phyloP scores from a whole-genome alignment of 2,888 invertebrate species.

The Drosophila infuscata region DNA sequence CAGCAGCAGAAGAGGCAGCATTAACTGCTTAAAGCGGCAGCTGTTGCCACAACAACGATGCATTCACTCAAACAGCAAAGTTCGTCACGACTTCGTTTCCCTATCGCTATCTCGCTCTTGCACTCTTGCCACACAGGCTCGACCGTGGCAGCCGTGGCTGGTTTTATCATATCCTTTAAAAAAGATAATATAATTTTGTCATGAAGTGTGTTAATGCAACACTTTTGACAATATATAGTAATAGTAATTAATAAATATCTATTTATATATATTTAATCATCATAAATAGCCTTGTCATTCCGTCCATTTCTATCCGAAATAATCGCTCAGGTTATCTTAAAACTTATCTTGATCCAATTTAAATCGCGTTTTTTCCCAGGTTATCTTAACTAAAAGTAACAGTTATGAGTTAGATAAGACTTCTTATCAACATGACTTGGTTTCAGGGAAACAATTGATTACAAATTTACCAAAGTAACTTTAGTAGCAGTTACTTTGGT shows the following conservation, averaged over 20 bases:
- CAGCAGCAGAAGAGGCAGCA: conserved; percentile 4
- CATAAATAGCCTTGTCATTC: background rate
- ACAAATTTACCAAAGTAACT: background rate
- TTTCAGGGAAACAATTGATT: background rate
- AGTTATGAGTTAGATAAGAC: background rate
- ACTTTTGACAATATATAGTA: background rate
- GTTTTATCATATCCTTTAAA: conserved; percentile 18
- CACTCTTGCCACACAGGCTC: conserved; percentile 13
- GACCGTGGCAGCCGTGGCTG: conserved; percentile 18
- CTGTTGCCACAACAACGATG: conserved; percentile 38
- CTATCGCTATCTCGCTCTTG: conserved; percentile 56
- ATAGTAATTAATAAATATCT: background rate
- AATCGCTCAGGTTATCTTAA: too few relatives aligned
- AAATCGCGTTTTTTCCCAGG: too few relatives aligned
- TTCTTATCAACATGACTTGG: background rate
- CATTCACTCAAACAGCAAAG: conserved; percentile 78
- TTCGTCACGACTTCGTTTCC: conserved; percentile 65
- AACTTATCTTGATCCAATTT: too few relatives aligned
- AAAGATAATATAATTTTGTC: background rate
- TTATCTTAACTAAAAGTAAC: background rate
- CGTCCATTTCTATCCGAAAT: background rate
- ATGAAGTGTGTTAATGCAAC: background rate
- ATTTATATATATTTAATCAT: background rate
- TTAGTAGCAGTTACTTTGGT: too few relatives aligned
- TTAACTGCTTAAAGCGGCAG: conserved; percentile 4